phyloP scores from a whole-genome alignment of 2,888 invertebrate genomes.

The Netelia inedita region DNA sequence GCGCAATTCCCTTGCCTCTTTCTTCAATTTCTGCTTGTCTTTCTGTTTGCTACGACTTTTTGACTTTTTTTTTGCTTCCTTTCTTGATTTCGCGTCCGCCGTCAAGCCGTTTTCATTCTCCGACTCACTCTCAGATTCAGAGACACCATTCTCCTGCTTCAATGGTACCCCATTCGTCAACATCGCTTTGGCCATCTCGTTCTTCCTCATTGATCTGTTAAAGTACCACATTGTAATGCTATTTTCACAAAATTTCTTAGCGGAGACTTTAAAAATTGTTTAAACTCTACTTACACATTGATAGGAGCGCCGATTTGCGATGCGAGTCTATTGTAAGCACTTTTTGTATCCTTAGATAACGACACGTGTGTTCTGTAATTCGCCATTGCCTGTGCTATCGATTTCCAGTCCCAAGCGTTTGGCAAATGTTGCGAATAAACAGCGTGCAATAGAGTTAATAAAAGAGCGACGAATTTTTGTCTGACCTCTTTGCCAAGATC shows the following conservation, averaged over 20 bases:
- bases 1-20: slow-evolving; percentile 85
- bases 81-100: slow-evolving; percentile 61
- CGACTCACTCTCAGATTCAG: slow-evolving; percentile 68
- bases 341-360: slow-evolving; percentile 85
- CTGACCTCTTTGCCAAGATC: slow-evolving; percentile 83
- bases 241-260: slow-evolving; percentile 9
- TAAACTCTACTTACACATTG: slow-evolving; percentile 73
- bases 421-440: slow-evolving; percentile 79
- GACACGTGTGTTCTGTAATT: slow-evolving; percentile 82
- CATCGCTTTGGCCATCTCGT: slow-evolving; percentile 76
- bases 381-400: slow-evolving; percentile 82
- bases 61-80: slow-evolving; percentile 78
- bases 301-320: slow-evolving; percentile 82
- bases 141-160: slow-evolving; percentile 70
- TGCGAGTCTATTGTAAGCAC: slow-evolving; percentile 85
- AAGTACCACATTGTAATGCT: slow-evolving; percentile 18
- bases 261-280: slow-evolving; percentile 23
- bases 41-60: slow-evolving; percentile 80
- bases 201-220: slow-evolving; percentile 73
- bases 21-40: slow-evolving; percentile 85
- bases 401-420: slow-evolving; percentile 84
- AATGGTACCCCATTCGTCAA: slow-evolving; percentile 73
- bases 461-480: slow-evolving; percentile 87
- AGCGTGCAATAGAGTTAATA: slow-evolving; percentile 86
- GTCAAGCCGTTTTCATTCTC: slow-evolving; percentile 67